Conservation (phyloP, 2,113 vertebrate genomes). For the Heptranchias perlo region DNA sequence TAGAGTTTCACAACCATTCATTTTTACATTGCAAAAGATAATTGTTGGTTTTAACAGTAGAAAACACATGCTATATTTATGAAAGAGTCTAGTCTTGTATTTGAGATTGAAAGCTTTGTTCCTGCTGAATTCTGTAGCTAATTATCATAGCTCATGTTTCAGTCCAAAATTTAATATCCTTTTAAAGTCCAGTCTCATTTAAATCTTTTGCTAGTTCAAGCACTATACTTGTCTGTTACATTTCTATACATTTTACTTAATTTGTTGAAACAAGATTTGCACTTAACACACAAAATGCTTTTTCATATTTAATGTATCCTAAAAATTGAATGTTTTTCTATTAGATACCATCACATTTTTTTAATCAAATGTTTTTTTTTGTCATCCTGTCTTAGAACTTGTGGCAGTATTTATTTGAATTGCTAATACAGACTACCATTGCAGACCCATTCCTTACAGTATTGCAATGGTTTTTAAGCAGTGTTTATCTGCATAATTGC, state of each 20-base stretch:
- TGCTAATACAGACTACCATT: neutral
- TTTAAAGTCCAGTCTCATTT: neutral
- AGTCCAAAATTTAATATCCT: neutral
- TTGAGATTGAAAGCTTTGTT: neutral
- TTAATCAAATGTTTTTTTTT: neutral
- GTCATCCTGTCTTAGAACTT: too few species aligned
- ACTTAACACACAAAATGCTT: neutral
- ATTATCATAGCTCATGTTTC: neutral
- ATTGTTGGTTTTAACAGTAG: neutral
- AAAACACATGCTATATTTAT: neutral
- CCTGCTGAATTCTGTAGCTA: neutral
- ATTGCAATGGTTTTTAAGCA: constrained; percentile 1
- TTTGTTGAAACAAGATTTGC: constrained; percentile 18
- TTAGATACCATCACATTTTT: too few species aligned
- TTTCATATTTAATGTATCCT: neutral
- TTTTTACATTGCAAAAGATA: neutral
- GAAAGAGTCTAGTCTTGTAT: neutral
- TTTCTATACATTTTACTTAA: neutral
- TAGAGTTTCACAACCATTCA: neutral
- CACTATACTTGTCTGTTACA: neutral
- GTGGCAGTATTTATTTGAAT: constrained; percentile 8
- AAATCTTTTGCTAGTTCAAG: neutral
- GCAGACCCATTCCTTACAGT: neutral
- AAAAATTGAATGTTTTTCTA: neutral
- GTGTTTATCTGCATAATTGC: neutral